Conservation (phyloP, 1,140 invertebrate species). For the Brachionus manjavacas region DNA sequence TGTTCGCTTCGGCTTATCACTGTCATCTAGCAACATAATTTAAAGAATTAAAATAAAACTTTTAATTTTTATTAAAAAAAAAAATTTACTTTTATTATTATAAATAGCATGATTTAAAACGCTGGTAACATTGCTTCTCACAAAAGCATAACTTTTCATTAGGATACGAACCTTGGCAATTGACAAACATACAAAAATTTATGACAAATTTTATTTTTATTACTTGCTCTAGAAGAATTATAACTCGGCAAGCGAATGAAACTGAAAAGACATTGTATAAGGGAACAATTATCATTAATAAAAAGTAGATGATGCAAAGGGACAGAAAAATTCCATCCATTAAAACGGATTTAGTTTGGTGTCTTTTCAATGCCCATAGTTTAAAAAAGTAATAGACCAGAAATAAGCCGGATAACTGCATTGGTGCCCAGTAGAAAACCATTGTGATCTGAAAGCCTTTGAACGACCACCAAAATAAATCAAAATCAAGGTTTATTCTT, state of each 20-base stretch:
- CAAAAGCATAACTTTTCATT: constrained; percentile 80
- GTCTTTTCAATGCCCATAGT: constrained; percentile 56
- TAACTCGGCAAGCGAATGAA: not conserved
- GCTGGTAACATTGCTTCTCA: constrained; percentile 65
- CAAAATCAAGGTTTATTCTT: constrained; percentile 61
- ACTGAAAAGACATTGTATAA: constrained; percentile 46
- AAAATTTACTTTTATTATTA: not conserved
- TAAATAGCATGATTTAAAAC: constrained; percentile 16
- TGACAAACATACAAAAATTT: not conserved
- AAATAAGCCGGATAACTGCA: constrained; percentile 59
- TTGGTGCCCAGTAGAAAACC: constrained; percentile 61
- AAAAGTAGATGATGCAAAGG: not conserved
- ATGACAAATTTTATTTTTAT: not conserved
- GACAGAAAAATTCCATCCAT: not conserved
- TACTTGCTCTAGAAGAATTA: constrained; percentile 63
- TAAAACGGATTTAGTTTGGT: not conserved
- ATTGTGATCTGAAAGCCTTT: constrained; percentile 60
- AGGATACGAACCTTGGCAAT: constrained; percentile 67
- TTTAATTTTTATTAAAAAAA: not conserved
- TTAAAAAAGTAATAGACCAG: constrained; percentile 60
- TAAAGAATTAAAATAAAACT: not conserved
- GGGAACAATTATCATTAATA: constrained; percentile 1
- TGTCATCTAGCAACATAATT: not conserved
- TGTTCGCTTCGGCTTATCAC: not conserved
- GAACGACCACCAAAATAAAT: constrained; percentile 61